Evolutionary conservation across 92 coral and sea anemone species (phyloP).

Genomic region (Ricordea florida): DNA sequence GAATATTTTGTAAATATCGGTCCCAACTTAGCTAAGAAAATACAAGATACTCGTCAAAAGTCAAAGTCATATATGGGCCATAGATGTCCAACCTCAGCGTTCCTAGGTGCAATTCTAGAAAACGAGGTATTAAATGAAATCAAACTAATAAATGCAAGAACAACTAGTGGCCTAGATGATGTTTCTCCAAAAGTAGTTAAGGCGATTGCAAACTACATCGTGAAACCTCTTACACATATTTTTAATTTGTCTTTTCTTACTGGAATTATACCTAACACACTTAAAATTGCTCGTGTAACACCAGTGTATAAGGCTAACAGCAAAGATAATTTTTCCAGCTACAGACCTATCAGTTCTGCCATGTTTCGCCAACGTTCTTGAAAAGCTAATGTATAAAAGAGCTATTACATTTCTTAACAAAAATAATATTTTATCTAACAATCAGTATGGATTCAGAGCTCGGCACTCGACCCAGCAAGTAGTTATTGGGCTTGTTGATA

Average conservation of each 20-base stretch:
- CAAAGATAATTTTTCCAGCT: conserved; percentile 12
- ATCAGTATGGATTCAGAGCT: conserved; percentile 19
- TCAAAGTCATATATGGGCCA: conserved; percentile 8
- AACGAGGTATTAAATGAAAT: conserved; percentile 16
- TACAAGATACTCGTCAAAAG: neutral
- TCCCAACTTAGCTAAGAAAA: conserved; percentile 25
- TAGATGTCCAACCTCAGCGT: neutral
- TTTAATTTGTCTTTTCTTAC: conserved; percentile 33
- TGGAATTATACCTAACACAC: conserved; percentile 36
- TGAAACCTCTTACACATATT: neutral
- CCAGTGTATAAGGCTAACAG: conserved; percentile 39
- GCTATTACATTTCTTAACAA: neutral
- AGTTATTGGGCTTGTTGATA: neutral
- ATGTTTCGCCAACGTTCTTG: conserved; percentile 25
- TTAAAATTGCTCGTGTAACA: conserved; percentile 26
- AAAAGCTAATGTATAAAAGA: conserved; percentile 18
- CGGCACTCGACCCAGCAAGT: neutral
- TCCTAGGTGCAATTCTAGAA: conserved; percentile 8
- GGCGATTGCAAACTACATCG: neutral
- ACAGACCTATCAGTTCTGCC: conserved; percentile 40
- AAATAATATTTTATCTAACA: conserved; percentile 4
- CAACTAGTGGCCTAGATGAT: conserved; percentile 18
- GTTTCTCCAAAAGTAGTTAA: neutral
- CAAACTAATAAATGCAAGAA: neutral
- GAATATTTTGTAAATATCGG: conserved; percentile 19